Base-by-base conservation (phyloP, 1,140 invertebrate species). In the Pinna nobilis region DNA sequence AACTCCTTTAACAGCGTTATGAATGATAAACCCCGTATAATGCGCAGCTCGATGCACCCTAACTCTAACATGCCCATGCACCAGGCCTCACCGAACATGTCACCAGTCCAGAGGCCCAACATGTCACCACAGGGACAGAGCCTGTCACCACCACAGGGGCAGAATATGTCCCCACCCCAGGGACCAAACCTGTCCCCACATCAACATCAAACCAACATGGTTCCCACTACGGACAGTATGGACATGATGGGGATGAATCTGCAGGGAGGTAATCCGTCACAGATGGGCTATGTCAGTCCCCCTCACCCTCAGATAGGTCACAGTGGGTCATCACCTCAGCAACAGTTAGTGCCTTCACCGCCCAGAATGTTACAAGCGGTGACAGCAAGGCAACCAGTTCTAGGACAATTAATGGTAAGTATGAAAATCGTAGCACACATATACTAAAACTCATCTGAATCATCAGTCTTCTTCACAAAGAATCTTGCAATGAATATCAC, bases 341-440 rank as follows among this genome's bases (percentile, higher is more conserved):
- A 35, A 11, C 35, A 44, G 1, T 18, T 63, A 6, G 59, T 44
- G 61, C 23, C 57, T 23, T 41, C 25, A 11, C 49, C 37, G 6
- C 74, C 44, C 3, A 69, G 67, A 20, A 37, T 39, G 18, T 47
- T 41, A 13, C 73, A 44, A 33, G 63, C 55, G 6, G 70, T 57
- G 20, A 53, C 59, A 35, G 59, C 39, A 33, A 67, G 60, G 53
- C 67, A 39, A 18, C 73, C 49, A 30, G 67, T 70, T 3, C 44
- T 70, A 4, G 69, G 60, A 64, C 59, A 51, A 47, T 35, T 70
- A 32, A 64, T 71, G 69, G 69, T 71, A 55, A 53, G 18, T 44
- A 18, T 50, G 13, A 32, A 23, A 44, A 44, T 11, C n/a, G 9
- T 44, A 11, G 9, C 9, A 44, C 9, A 44, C n/a, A 44, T 44